A percentile compares a stretch with the other conserved stretches of the same genome.
Evolutionary conservation across 1,140 invertebrate genomes (phyloP).

Genomic region (Conopomorpha cramerella): DNA sequence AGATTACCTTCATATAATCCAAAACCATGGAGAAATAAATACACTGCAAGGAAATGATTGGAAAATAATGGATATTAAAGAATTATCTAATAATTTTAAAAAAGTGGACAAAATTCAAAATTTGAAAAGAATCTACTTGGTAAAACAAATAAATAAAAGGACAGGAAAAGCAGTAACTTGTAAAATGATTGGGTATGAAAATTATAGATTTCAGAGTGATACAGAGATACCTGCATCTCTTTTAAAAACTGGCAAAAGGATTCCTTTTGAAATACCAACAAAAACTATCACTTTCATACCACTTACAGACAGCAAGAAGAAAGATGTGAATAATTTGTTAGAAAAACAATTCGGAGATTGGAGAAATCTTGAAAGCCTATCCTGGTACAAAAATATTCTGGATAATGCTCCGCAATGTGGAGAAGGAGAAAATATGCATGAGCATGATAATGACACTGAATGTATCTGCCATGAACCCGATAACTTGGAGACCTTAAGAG

Average conservation of each 20-base stretch:
- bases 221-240: not conserved
- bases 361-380: not conserved
- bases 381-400: not conserved
- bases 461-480: no score
- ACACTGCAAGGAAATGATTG: not conserved
- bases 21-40: not conserved
- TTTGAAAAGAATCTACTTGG: not conserved
- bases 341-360: constrained; percentile 1
- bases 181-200: not conserved
- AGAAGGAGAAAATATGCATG: no score
- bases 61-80: not conserved
- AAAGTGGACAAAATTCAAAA: not conserved
- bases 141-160: constrained; percentile 1
- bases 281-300: not conserved
- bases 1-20: no score
- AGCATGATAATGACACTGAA: no score
- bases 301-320: not conserved
- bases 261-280: not conserved
- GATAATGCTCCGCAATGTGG: no score
- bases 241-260: not conserved
- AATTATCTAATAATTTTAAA: not conserved
- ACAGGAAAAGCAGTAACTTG: not conserved
- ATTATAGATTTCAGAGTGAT: not conserved
- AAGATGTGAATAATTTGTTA: not conserved
- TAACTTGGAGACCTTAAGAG: no score